These are phyloP conservation scores for Elgonia sp. DNA, from an alignment of 2,888 invertebrate species.

Conservation along the genomic window DNA sequence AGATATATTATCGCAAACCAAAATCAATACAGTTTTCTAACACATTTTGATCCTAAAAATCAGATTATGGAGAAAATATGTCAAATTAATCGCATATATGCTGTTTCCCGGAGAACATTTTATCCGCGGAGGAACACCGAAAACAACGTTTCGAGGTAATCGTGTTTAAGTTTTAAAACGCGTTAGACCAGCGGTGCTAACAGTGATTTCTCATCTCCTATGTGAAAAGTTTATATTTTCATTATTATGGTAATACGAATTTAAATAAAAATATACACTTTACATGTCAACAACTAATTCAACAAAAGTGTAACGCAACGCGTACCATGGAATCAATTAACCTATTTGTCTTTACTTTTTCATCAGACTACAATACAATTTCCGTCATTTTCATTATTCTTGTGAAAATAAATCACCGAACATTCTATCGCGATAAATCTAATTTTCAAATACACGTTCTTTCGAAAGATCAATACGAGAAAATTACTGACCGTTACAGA, in stretches of 20 bases:
- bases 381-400: background rate
- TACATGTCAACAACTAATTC: background rate
- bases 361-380: background rate
- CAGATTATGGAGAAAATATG: too few species aligned
- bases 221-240: conserved; percentile 29
- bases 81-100: too few species aligned
- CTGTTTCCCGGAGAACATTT: too few species aligned
- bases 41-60: too few species aligned
- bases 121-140: too few species aligned
- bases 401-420: conserved; percentile 18
- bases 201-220: conserved; percentile 38
- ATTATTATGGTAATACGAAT: conserved; percentile 40
- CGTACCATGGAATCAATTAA: background rate
- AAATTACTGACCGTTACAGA: conserved; percentile 20
- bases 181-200: conserved; percentile 30
- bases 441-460: conserved; percentile 24
- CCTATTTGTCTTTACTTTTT: background rate
- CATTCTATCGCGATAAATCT: conserved; percentile 3
- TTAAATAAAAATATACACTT: conserved; percentile 33
- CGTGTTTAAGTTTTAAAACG: conserved; percentile 46
- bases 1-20: too few species aligned
- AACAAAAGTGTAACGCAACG: background rate
- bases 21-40: too few species aligned
- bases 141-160: conserved; percentile 31
- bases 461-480: conserved; percentile 37